phyloP scores from a whole-genome alignment of 1,140 invertebrate genomes.

The Calliopsis andreniformis region DNA sequence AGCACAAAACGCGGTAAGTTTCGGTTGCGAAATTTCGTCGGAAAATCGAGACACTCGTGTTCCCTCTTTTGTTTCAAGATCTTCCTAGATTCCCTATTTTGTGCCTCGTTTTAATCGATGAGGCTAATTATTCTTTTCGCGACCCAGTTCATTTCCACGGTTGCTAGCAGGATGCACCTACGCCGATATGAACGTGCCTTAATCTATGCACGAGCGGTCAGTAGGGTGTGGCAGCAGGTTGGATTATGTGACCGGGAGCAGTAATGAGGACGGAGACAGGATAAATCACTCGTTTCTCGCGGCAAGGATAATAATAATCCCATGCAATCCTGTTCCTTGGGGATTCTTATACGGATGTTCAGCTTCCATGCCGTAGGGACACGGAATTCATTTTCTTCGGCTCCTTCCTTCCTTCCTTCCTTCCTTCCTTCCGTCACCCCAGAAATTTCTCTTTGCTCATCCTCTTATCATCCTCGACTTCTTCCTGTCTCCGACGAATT shows the following conservation, averaged over 20 bases:
- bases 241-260: conserved; percentile 72
- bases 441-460: conserved; percentile 68
- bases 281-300: conserved; percentile 77
- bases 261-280: conserved; percentile 77
- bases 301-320: conserved; percentile 77
- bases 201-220: conserved; percentile 67
- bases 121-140: conserved; percentile 39
- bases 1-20: neutral
- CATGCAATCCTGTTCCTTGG: conserved; percentile 65
- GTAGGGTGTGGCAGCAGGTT: conserved; percentile 76
- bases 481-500: conserved; percentile 18
- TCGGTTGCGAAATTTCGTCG: conserved; percentile 6
- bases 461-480: neutral
- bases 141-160: conserved; percentile 53
- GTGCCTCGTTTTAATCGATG: neutral
- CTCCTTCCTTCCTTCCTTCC: conserved; percentile 67
- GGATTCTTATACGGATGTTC: conserved; percentile 54
- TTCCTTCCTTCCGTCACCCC: conserved; percentile 69
- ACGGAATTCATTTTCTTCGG: conserved; percentile 75
- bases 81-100: neutral
- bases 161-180: conserved; percentile 55
- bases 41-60: neutral
- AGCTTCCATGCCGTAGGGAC: conserved; percentile 48
- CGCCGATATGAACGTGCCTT: conserved; percentile 66
- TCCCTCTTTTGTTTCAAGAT: neutral